Evolutionary conservation across 2,888 invertebrate genomes (phyloP).

Genomic region (Mayetiola destructor): DNA sequence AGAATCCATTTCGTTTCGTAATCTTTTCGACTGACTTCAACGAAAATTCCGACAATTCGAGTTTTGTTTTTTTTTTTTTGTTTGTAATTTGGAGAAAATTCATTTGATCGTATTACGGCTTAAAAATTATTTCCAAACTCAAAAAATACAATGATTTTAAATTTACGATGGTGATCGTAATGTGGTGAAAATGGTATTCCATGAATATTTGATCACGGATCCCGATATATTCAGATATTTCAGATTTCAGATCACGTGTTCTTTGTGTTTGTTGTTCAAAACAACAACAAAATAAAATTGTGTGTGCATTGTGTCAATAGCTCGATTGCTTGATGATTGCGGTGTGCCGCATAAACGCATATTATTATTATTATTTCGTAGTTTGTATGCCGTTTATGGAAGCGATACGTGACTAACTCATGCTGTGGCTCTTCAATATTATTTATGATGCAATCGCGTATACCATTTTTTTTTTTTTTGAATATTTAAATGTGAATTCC

Average conservation of each 20-base stretch:
- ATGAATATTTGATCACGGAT: background rate
- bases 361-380: too few species aligned
- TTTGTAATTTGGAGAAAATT: background rate
- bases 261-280: too few species aligned
- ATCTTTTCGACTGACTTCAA: too few species aligned
- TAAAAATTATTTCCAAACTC: background rate
- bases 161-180: background rate
- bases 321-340: background rate
- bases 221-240: too few species aligned
- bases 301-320: too few species aligned
- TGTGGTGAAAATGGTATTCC: background rate
- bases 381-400: background rate
- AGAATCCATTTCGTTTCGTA: too few species aligned
- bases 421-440: background rate
- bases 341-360: background rate
- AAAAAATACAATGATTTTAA: background rate
- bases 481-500: background rate
- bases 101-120: background rate
- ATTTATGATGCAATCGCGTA: background rate
- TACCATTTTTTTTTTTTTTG: background rate
- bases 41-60: too few species aligned
- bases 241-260: background rate
- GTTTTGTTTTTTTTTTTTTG: too few species aligned
- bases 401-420: background rate
- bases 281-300: too few species aligned